A percentile compares a stretch with the other conserved stretches of the same genome.
These are phyloP conservation scores for Heliconius melpomene DNA, from an alignment of 1,140 invertebrate genomes.

Conservation along the genomic window DNA sequence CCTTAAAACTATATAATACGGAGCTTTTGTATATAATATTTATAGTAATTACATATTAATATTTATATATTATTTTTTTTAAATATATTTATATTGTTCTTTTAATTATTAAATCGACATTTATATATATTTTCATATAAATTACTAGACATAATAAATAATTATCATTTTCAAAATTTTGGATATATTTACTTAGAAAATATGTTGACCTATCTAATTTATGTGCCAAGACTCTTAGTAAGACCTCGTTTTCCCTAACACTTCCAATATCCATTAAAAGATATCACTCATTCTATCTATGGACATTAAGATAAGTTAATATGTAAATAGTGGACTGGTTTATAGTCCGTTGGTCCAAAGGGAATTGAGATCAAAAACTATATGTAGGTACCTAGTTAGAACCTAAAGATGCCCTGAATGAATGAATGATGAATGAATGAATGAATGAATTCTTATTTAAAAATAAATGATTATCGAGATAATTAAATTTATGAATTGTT, in stretches of 20 bases:
- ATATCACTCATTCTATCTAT: conserved; percentile 35
- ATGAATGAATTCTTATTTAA: no score
- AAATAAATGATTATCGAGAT: not conserved
- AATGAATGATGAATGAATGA: no score
- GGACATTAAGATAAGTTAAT: conserved; percentile 37
- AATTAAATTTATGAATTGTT: not conserved
- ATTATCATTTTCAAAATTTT: not conserved
- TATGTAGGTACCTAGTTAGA: not conserved
- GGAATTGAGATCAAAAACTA: conserved; percentile 28
- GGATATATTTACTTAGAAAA: not conserved
- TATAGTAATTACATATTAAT: not conserved
- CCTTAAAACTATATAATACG: not conserved
- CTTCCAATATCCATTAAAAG: conserved; percentile 34
- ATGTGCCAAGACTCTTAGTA: conserved; percentile 4
- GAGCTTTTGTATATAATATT: not conserved
- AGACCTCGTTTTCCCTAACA: conserved; percentile 24
- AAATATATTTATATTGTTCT: no score
- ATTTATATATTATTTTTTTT: no score
- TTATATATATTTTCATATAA: no score
- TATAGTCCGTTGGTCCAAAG: conserved; percentile 22
- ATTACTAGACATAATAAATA: no score
- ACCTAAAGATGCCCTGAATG: not conserved
- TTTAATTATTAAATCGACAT: no score
- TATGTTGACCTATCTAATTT: not conserved
- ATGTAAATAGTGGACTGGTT: conserved; percentile 37